Percentiles rank a stretch among this genome's conserved stretches.
These are phyloP conservation scores for Listronotus bonariensis DNA, from an alignment of 1,140 invertebrate species.

Conservation along the genomic window DNA sequence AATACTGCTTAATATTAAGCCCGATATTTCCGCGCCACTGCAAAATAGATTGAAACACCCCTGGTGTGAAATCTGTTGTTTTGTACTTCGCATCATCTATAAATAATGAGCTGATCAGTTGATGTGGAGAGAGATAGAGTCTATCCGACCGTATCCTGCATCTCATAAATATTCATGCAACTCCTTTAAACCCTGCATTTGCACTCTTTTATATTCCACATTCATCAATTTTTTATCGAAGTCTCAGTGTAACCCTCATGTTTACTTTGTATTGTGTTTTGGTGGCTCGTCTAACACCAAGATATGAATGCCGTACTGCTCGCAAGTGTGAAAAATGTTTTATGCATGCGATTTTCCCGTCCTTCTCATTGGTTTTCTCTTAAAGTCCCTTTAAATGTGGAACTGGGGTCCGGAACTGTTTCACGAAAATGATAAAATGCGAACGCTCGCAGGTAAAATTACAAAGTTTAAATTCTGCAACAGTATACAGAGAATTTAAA, in stretches of 20 bases:
- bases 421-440: no score
- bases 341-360: not conserved
- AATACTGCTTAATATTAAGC: no score
- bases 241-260: not conserved
- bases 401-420: no score
- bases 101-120: conserved; percentile 15
- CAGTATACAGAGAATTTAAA: no score
- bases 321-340: conserved; percentile 1
- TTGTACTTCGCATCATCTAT: conserved; percentile 10
- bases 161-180: conserved; percentile 16
- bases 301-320: not conserved
- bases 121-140: conserved; percentile 13
- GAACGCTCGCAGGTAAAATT: no score
- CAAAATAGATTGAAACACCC: no score
- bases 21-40: no score
- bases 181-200: conserved; percentile 17
- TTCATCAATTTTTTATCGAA: conserved; percentile 16
- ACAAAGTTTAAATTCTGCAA: no score
- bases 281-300: not conserved
- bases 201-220: conserved; percentile 19
- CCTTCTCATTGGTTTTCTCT: no score
- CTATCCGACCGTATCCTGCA: conserved; percentile 5
- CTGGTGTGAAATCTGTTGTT: conserved; percentile 9
- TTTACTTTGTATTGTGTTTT: not conserved
- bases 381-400: no score